Conservation (phyloP, 1,140 invertebrate species). For the Heliconius congener region DNA sequence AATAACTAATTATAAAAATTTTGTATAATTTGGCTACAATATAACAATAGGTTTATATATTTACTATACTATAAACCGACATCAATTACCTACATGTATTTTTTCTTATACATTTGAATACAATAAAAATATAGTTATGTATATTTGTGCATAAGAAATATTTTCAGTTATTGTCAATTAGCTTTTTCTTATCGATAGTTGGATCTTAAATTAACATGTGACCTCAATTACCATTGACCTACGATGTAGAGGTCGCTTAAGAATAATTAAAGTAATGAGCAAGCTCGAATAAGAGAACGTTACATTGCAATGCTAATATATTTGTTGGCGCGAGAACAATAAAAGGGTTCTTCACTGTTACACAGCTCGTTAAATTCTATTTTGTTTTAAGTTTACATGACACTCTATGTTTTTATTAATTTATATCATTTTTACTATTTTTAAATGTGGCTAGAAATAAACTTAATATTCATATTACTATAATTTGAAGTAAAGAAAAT, state of each 20-base stretch:
- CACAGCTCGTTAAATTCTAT: conserved; percentile 45
- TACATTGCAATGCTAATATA: conserved; percentile 44
- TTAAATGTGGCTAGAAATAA: too few relatives aligned
- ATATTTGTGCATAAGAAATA: not conserved
- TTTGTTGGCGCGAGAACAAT: conserved; percentile 46
- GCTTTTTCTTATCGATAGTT: conserved; percentile 33
- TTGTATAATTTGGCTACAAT: too few relatives aligned
- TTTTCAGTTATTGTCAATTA: conserved; percentile 3
- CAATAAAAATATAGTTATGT: not conserved
- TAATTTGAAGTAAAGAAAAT: not conserved
- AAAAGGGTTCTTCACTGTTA: conserved; percentile 45
- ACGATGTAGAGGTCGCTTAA: conserved; percentile 30
- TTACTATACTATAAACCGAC: too few relatives aligned
- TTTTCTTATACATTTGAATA: not conserved
- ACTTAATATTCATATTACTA: too few relatives aligned
- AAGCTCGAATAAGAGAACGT: conserved; percentile 28
- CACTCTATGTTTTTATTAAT: not conserved
- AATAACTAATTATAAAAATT: too few relatives aligned
- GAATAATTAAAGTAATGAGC: conserved; percentile 36
- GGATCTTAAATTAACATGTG: conserved; percentile 34
- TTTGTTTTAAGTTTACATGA: conserved; percentile 29
- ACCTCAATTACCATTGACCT: conserved; percentile 42
- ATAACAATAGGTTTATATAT: too few relatives aligned
- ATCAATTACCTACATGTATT: too few relatives aligned
- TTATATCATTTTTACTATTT: not conserved